phyloP scores from a whole-genome alignment of 2,888 invertebrate species.

The Stenolophus ochropezus region DNA sequence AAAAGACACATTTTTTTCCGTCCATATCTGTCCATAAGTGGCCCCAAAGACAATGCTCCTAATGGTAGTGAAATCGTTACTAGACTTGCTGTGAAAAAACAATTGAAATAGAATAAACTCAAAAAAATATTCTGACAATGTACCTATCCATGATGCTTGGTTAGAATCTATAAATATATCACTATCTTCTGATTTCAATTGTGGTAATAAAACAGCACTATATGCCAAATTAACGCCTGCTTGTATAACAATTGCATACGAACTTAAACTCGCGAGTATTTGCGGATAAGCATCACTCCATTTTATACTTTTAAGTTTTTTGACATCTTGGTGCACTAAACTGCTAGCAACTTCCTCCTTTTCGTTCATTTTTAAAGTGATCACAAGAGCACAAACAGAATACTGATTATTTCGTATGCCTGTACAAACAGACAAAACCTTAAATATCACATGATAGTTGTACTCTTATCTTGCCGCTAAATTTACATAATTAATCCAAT shows the following conservation, averaged over 20 bases:
- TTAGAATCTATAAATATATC: conserved; percentile 71
- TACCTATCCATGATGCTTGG: conserved; percentile 78
- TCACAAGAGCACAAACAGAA: background rate
- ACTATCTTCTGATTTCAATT: conserved; percentile 71
- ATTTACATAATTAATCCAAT: conserved; percentile 51
- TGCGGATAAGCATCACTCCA: conserved; percentile 66
- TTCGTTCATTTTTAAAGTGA: conserved; percentile 22
- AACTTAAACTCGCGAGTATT: conserved; percentile 73
- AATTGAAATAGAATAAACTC: too few species aligned
- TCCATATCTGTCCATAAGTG: conserved; percentile 77
- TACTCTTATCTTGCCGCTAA: conserved; percentile 33
- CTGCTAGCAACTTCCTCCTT: conserved; percentile 34
- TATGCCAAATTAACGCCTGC: conserved; percentile 78
- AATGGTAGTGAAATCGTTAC: conserved; percentile 75
- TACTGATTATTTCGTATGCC: conserved; percentile 25
- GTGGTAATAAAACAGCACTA: conserved; percentile 76
- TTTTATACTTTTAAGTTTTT: conserved; percentile 57
- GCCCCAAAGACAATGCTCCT: conserved; percentile 75
- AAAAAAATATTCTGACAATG: background rate
- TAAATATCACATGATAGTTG: conserved; percentile 41
- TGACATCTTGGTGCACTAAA: conserved; percentile 24
- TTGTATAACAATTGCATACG: conserved; percentile 75
- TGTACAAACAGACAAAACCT: conserved; percentile 27
- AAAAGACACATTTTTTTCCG: conserved; percentile 73
- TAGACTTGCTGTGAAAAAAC: conserved; percentile 74